Evolutionary conservation across 2,888 invertebrate species (phyloP).

Genomic region (Tinea trinotella): DNA sequence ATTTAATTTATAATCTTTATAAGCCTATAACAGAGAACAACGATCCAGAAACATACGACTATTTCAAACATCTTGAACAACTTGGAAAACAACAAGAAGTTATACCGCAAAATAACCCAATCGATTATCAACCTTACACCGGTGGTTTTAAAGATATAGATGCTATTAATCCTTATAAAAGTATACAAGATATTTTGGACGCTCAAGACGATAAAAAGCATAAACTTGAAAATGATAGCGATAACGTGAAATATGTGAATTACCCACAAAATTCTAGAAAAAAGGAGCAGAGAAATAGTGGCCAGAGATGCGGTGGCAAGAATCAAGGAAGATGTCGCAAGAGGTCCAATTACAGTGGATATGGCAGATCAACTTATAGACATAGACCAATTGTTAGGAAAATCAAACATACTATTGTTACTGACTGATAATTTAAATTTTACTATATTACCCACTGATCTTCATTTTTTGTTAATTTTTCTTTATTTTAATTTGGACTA

Average conservation of each 20-base stretch:
- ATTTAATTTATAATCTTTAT: slow-evolving; percentile 42
- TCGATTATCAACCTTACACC: slow-evolving; percentile 35
- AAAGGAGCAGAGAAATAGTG: slow-evolving; percentile 29
- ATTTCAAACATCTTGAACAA: slow-evolving; percentile 48
- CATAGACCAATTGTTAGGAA: slow-evolving; percentile 43
- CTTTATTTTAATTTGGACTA: too few species aligned
- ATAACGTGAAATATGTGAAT: slow-evolving; percentile 29
- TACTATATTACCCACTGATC: too few species aligned
- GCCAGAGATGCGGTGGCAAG: not conserved
- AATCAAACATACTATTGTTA: slow-evolving; percentile 35
- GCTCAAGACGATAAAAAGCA: slow-evolving; percentile 55
- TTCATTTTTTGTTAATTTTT: too few species aligned
- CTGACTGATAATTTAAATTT: slow-evolving; percentile 22
- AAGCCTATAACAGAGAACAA: slow-evolving; percentile 45
- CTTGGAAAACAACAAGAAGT: slow-evolving; percentile 33
- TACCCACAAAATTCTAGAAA: slow-evolving; percentile 28
- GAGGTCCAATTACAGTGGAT: slow-evolving; percentile 26
- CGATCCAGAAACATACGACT: slow-evolving; percentile 53
- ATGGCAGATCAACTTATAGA: slow-evolving; percentile 28
- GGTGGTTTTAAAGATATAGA: slow-evolving; percentile 19
- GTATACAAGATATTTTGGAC: slow-evolving; percentile 46
- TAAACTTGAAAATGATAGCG: slow-evolving; percentile 28
- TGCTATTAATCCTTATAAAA: slow-evolving; percentile 26
- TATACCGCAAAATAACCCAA: slow-evolving; percentile 22
- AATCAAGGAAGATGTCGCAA: slow-evolving; percentile 37